Base-by-base conservation (phyloP, 1,140 invertebrate species). In the Drosophila paulistorum region DNA sequence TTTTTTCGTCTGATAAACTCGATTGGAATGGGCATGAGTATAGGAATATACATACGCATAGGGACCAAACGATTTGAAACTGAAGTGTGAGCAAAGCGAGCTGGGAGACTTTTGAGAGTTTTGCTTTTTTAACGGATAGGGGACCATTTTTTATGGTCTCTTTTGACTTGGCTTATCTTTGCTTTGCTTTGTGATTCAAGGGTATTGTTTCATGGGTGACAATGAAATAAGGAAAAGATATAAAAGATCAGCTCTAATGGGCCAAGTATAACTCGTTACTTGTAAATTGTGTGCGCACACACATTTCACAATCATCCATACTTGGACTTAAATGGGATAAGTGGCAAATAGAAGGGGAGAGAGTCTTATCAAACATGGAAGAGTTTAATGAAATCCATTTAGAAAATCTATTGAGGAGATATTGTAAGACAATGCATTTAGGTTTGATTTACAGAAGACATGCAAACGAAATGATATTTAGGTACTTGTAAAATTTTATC, bases 51-150 rank as follows among this genome's bases (percentile, higher is more conserved):
- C n/a, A 61, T 57, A 63, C n/a, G 71, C 23, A 66, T 51, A 51
- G 45, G 45, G 45, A 51, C 9, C 45, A 9, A 20, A 48, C 17
- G 45, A 9, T 17, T 20, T 14, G 1, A 1, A 59, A 17, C 17
- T 59, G 57, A 82, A 86, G 82, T 85, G 82, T 85, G 82, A 71
- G 82, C 74, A 65, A 79, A 85, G 82, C 68, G 64, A 51, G 79
- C 68, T 51, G 45, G 26, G 13, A 35, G 64, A 68, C 55, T 39
- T 65, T 65, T 75, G 68, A 41, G 66, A 65, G 30, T 30, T 30
- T 65, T 71, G 57, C 76, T 61, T 58, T 65, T 57, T 37, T 37
- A 9, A 45, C 33, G 71, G 71, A n/a, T 14, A 63, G 66, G 60
- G 54, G 61, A 42, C 61, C 70, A 63, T 33, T 68, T 65, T 51